phyloP scores from a whole-genome alignment of 2,888 invertebrate species.

The Perithous albicinctus region DNA sequence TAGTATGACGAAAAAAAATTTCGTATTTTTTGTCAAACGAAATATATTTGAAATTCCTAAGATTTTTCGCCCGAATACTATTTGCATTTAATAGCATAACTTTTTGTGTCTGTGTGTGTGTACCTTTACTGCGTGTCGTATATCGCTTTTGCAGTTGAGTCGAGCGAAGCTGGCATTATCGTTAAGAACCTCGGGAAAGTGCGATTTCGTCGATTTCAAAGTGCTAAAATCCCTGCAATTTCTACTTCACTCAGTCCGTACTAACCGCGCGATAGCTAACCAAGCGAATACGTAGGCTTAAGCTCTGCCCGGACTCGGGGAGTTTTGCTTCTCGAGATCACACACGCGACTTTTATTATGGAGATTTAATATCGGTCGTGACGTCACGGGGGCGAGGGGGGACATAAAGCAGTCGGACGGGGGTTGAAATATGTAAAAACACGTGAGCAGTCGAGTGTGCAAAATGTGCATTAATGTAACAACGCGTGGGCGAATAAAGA shows the following conservation, averaged over 20 bases:
- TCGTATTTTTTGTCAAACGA: too few relatives aligned
- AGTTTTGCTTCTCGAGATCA: conserved; percentile 66
- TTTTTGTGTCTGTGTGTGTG: background rate
- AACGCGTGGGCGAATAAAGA: conserved; percentile 4
- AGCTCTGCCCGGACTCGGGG: background rate
- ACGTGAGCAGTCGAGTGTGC: conserved; percentile 26
- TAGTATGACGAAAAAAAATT: too few relatives aligned
- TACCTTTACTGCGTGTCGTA: background rate
- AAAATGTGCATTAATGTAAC: conserved; percentile 5
- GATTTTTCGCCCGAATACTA: background rate
- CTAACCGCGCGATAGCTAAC: background rate
- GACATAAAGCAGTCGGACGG: conserved; percentile 38
- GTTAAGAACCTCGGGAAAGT: conserved; percentile 34
- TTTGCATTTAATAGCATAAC: background rate
- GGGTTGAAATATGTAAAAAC: conserved; percentile 50
- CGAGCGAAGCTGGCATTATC: conserved; percentile 32
- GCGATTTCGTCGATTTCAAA: conserved; percentile 31
- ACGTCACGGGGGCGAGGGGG: conserved; percentile 71
- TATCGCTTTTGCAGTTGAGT: background rate
- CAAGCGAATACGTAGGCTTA: background rate
- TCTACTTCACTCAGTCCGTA: background rate
- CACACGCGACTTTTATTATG: conserved; percentile 81
- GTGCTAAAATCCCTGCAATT: conserved; percentile 33
- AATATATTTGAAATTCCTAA: too few relatives aligned
- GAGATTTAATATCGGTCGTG: conserved; percentile 79